Evolutionary conservation across 2,113 vertebrate genomes (phyloP).

Genomic region (Lagopus leucura): DNA sequence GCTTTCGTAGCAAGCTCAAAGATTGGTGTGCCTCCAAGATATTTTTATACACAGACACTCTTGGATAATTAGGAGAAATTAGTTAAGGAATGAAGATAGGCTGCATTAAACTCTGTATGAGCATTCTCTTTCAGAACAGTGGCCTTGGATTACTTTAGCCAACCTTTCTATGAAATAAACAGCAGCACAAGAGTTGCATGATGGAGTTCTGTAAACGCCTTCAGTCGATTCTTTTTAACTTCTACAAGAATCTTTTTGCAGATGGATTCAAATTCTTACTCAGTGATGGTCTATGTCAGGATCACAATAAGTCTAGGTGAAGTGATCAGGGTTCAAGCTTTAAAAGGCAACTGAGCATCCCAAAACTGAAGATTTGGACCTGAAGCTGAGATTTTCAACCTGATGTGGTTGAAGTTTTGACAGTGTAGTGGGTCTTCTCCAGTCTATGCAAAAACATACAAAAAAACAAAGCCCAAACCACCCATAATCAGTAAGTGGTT

Average conservation of each 20-base stretch:
- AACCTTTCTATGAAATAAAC: background rate
- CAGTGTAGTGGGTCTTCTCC: background rate
- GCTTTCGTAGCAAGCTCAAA: background rate
- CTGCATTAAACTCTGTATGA: background rate
- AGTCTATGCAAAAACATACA: background rate
- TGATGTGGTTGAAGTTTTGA: background rate
- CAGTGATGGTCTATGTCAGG: background rate
- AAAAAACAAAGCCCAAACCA: too few relatives aligned
- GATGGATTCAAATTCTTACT: background rate
- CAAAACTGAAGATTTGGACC: background rate
- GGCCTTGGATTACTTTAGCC: background rate
- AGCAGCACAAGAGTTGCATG: background rate
- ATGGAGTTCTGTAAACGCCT: background rate
- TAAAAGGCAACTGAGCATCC: background rate
- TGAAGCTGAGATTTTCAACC: background rate
- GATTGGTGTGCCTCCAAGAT: background rate
- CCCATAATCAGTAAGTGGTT: background rate
- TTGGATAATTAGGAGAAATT: constrained; percentile 41
- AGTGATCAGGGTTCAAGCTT: background rate
- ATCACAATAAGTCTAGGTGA: background rate
- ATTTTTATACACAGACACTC: constrained; percentile 27
- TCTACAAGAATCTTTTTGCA: background rate
- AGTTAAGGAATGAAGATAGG: constrained; percentile 20
- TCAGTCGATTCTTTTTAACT: background rate
- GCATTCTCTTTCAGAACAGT: background rate